Conservation (phyloP, 2,797 vertebrate genomes). For the Enteromius viviparus region DNA sequence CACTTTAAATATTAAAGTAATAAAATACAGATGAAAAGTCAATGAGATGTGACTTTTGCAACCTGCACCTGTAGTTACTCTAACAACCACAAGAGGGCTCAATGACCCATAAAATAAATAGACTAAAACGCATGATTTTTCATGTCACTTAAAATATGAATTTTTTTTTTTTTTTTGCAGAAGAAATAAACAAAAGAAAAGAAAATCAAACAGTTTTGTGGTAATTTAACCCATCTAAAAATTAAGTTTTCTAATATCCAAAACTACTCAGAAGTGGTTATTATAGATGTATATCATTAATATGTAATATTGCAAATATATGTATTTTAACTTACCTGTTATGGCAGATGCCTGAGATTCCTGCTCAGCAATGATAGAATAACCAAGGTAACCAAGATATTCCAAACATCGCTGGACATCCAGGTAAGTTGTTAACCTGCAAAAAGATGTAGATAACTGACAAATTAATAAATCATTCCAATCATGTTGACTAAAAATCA, state of each 20-base stretch:
- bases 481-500: too few relatives aligned
- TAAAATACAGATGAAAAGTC: neutral
- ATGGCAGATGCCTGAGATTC: conserved; percentile 93
- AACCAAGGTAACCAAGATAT: conserved; percentile 94
- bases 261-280: neutral
- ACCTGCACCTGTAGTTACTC: neutral
- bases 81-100: conserved; percentile 6
- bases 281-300: neutral
- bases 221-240: neutral
- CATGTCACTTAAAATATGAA: neutral
- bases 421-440: conserved; percentile 91
- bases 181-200: neutral
- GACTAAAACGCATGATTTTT: neutral
- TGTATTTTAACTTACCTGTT: conserved; percentile 78
- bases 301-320: neutral
- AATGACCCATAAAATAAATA: neutral
- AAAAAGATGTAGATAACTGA: neutral
- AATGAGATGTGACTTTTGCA: neutral
- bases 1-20: neutral
- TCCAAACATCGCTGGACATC: conserved; percentile 95
- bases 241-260: neutral
- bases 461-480: neutral
- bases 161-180: too few relatives aligned
- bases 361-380: conserved; percentile 93
- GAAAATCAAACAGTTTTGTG: neutral